Evolutionary conservation across 2,113 vertebrate species (phyloP).

Genomic region (Phainopepla nitens): DNA sequence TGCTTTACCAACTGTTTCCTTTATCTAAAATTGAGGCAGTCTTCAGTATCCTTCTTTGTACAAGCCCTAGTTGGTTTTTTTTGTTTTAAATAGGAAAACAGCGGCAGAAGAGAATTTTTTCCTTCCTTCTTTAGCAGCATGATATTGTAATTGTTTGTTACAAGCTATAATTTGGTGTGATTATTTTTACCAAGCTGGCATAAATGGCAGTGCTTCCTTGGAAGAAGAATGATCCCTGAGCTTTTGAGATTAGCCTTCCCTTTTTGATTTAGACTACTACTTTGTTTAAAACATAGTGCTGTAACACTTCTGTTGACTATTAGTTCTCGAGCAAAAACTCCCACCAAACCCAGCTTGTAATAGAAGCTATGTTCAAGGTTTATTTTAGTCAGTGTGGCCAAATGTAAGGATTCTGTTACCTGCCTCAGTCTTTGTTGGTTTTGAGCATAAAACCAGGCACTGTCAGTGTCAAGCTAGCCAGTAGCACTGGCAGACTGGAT

Average conservation of each 20-base stretch:
- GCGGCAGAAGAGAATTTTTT: neutral
- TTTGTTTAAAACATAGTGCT: neutral
- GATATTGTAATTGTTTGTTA: neutral
- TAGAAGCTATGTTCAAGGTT: neutral
- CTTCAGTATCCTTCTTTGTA: neutral
- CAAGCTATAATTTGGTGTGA: neutral
- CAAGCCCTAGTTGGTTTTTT: neutral
- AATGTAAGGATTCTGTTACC: neutral
- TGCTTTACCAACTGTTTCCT: neutral
- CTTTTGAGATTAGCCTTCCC: neutral
- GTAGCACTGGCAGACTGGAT: neutral
- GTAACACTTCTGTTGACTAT: neutral
- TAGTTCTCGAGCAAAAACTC: neutral
- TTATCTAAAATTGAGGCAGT: neutral
- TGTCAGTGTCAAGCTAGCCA: neutral
- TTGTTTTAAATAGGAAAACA: neutral
- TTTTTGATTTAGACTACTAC: neutral
- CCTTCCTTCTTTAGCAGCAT: neutral
- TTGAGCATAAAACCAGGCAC: neutral
- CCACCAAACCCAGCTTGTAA: neutral
- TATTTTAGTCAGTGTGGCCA: neutral
- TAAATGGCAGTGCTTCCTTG: neutral
- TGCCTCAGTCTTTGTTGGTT: neutral
- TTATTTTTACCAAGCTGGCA: neutral
- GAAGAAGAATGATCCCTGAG: neutral